Evolutionary conservation across 2,113 vertebrate species (phyloP), one percentile per base, ranked within the genome.

Genomic region (Cyanoliseus patagonus): DNA sequence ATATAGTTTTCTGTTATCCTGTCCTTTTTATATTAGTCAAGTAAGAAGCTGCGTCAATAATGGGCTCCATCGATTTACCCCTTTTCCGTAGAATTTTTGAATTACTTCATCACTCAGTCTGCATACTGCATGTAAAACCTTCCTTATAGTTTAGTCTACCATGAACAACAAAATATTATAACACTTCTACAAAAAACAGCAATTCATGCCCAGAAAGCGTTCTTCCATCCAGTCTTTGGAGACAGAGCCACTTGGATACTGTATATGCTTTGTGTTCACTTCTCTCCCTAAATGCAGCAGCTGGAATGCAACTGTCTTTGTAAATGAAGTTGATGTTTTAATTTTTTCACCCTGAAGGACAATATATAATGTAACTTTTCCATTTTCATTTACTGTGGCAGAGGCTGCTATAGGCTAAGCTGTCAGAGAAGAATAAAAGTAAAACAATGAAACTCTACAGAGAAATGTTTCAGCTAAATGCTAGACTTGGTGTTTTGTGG

Each of bases 301-400:
- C 91, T 92, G 84, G 83, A 94, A 92, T 67, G 81, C 87, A 95
- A 83, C 15, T 0, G 1, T 79, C 92, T 92, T 77, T 94, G 84
- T 87, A 95, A 91, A 77, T 74, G 86, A 94, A 91, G 78, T 94
- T 86, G 93, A 90, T 88, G 72, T 83, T 93, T 93, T 81, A 92
- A 70, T 83, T 74, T 93, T 96, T 96, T 94, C 81, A 72, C 73
- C 80, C 94, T 46, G 44, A 93, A 96, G 95, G 88, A 66, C 73
- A 69, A 59, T 73, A 91, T 88, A 49, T 75, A 90, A 85, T 67
- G 37, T 91, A 94, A 57, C 46, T 94, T 95, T 74, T 96, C 73
- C 86, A 7, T 94, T 94, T 94, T 94, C 89, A 87, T 91, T 94
- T 85, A 63, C 73, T 84, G 25, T 69, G 35, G 62, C 74, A 83